A percentile compares a stretch with the other conserved stretches of the same genome.
Conservation (phyloP, 2,797 vertebrate genomes). For the Hoplostethus atlanticus region DNA sequence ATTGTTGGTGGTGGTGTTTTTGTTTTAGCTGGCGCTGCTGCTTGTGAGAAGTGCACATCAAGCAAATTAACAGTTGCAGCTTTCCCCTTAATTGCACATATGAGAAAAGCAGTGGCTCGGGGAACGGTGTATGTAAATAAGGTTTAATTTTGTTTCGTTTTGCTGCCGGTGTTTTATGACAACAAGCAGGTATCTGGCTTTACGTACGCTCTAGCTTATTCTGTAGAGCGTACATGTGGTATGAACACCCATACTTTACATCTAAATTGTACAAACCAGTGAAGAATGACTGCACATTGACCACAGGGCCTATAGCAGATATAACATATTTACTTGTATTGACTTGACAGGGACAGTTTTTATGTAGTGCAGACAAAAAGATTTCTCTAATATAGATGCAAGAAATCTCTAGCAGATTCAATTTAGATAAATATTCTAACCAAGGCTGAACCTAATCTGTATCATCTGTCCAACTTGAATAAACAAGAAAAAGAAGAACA, state of each 20-base stretch:
- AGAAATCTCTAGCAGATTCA: no score
- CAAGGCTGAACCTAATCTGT: no score
- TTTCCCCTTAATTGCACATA: constrained; percentile 83
- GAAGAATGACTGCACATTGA: neutral
- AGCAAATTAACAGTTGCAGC: constrained; percentile 83
- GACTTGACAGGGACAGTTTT: neutral
- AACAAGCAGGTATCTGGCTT: constrained; percentile 49
- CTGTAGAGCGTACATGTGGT: constrained; percentile 8
- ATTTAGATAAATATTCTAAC: neutral
- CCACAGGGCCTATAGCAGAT: neutral
- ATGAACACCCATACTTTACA: constrained; percentile 27
- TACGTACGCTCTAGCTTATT: constrained; percentile 1
- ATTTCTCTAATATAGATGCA: neutral
- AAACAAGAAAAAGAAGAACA: no score
- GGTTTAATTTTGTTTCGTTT: constrained; percentile 71
- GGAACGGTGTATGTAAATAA: constrained; percentile 76
- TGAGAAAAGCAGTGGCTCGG: constrained; percentile 76
- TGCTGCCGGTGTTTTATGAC: constrained; percentile 64
- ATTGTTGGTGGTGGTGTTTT: constrained; percentile 69
- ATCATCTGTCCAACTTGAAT: neutral
- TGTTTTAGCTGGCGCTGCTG: constrained; percentile 72
- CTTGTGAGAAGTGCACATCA: constrained; percentile 78
- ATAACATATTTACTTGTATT: neutral
- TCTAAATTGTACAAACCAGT: constrained; percentile 4
- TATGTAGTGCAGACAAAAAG: neutral